phyloP scores from a whole-genome alignment of 2,888 invertebrate species.

The Heterodera filipjevi region DNA sequence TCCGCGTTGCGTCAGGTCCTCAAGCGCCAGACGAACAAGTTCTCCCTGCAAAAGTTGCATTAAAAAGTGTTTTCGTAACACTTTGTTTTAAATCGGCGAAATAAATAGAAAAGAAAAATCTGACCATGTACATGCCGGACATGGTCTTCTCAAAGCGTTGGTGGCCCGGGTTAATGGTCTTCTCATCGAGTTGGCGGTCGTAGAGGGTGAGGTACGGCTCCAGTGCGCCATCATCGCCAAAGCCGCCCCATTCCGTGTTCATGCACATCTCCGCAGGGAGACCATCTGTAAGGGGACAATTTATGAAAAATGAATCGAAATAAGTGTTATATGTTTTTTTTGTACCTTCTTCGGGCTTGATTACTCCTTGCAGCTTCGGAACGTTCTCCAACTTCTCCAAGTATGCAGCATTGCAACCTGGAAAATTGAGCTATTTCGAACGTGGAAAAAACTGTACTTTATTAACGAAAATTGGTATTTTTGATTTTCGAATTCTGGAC shows the following conservation, averaged over 20 bases:
- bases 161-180: slow-evolving; percentile 77
- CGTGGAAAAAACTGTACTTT: too few species aligned
- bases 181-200: slow-evolving; percentile 79
- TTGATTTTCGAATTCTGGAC: too few species aligned
- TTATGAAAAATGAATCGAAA: too few species aligned
- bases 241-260: slow-evolving; percentile 97
- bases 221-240: slow-evolving; percentile 85
- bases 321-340: neutral
- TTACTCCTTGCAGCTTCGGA: slow-evolving; percentile 53
- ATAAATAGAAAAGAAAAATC: too few species aligned
- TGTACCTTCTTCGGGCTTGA: slow-evolving; percentile 46
- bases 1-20: slow-evolving; percentile 74
- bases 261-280: slow-evolving; percentile 75
- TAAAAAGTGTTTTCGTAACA: neutral
- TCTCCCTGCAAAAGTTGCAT: slow-evolving; percentile 73
- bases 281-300: slow-evolving; percentile 2
- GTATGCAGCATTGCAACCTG: slow-evolving; percentile 69
- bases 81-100: too few species aligned
- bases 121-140: slow-evolving; percentile 83
- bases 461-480: too few species aligned
- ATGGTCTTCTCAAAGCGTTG: slow-evolving; percentile 94
- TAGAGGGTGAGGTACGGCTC: slow-evolving; percentile 80
- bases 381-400: slow-evolving; percentile 67
- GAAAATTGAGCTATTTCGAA: too few species aligned
- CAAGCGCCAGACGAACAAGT: slow-evolving; percentile 82